Evolutionary conservation across 2,797 vertebrate genomes (phyloP).

Genomic region (Jordanella pulchra): DNA sequence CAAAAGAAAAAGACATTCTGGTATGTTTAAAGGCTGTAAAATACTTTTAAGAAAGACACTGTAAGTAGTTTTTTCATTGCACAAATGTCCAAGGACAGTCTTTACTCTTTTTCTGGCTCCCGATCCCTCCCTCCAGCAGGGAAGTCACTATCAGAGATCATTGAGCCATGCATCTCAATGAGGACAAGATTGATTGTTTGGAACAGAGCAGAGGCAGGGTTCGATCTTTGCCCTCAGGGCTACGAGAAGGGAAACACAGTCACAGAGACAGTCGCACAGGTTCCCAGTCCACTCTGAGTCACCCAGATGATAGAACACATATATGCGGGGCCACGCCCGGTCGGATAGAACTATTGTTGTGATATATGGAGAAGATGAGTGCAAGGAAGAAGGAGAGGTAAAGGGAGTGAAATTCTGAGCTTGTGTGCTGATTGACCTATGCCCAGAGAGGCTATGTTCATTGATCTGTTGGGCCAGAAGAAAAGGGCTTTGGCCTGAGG

Average conservation of each 20-base stretch:
- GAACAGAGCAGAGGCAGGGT: constrained; percentile 63
- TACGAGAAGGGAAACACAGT: constrained; percentile 59
- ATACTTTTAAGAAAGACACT: background rate
- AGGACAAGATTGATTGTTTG: constrained; percentile 75
- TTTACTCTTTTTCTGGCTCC: constrained; percentile 50
- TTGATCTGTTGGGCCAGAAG: constrained; percentile 69
- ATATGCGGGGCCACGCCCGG: constrained; percentile 65
- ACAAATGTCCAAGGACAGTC: constrained; percentile 55
- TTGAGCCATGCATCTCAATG: constrained; percentile 79
- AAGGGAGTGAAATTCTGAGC: constrained; percentile 40
- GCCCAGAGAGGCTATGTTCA: constrained; percentile 74
- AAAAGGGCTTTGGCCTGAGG: constrained; percentile 69
- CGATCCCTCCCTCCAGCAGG: constrained; percentile 49
- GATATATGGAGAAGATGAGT: constrained; percentile 68
- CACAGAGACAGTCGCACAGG: constrained; percentile 48
- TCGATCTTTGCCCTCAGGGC: constrained; percentile 73
- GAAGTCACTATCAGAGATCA: constrained; percentile 73
- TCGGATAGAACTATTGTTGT: constrained; percentile 68
- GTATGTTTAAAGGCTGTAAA: background rate
- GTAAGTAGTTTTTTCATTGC: constrained; percentile 47
- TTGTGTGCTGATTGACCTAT: constrained; percentile 72
- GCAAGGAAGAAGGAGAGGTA: constrained; percentile 42
- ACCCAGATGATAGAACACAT: constrained; percentile 68
- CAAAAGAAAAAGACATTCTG: no score
- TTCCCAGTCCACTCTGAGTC: constrained; percentile 64